A percentile compares a stretch with the other conserved stretches of the same genome.
Evolutionary conservation across 2,797 vertebrate species (phyloP).

Genomic region (Enoplosus armatus): DNA sequence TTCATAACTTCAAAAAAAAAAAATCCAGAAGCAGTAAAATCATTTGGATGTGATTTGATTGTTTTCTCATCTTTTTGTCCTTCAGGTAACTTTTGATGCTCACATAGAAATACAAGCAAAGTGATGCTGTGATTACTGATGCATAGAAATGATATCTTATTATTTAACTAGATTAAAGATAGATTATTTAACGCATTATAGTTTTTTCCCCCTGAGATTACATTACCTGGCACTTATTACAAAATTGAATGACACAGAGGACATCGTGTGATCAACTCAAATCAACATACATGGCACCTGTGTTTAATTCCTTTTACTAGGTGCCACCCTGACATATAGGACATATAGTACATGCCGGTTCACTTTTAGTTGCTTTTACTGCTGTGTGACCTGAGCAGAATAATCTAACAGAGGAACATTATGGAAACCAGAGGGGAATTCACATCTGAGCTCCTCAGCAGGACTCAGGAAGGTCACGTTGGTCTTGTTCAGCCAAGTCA

Average conservation of each 20-base stretch:
- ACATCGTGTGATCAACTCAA: background rate
- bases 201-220: background rate
- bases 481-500: slow-evolving; percentile 87
- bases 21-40: background rate
- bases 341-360: too few species aligned
- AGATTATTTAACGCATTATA: background rate
- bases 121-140: too few species aligned
- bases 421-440: slow-evolving; percentile 58
- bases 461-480: slow-evolving; percentile 78
- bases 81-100: too few species aligned
- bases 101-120: too few species aligned
- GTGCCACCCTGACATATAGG: background rate
- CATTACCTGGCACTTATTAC: background rate
- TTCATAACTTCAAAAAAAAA: background rate
- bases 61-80: too few species aligned
- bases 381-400: slow-evolving; percentile 5
- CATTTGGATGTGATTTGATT: too few species aligned
- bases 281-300: background rate
- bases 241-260: background rate
- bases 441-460: slow-evolving; percentile 72
- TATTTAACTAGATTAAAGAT: too few species aligned
- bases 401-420: slow-evolving; percentile 55
- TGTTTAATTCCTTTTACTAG: background rate
- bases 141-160: too few species aligned
- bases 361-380: background rate